Evolutionary conservation across 2,797 vertebrate genomes (phyloP), one percentile per base, ranked within the genome.

Genomic region (Adelosebastes latens): DNA sequence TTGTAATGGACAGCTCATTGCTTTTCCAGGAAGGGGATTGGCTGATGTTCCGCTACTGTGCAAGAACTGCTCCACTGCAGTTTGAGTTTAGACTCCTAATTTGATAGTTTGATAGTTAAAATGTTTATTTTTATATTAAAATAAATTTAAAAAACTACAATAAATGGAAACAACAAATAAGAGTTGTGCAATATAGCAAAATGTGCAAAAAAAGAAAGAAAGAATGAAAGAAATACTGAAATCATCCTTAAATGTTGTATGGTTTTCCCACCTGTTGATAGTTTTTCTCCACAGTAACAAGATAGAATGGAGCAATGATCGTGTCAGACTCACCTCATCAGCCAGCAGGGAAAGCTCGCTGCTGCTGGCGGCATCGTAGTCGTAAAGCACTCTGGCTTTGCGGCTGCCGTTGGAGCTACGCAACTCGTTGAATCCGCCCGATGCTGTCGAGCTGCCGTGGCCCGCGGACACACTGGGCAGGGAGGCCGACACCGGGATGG

Each of bases 291-390:
- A 16, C 14, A 14, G 8, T 32, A 8, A 62, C 36, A 14, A 16
- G 22, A 25, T 2, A 9, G 4, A 32, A 14, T 8, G 7, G n/a
- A 56, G 31, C 4, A 3, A 7, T 6, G 24, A 9, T 29, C 1
- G 4, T 12, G 22, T 27, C 20, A 11, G 24, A 46, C 96, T 94
- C 88, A 99, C 99, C 98, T 99, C 99, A 88, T 99, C 98, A 68
- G 99, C 98, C 89, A 99, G 95, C 88, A 99, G 96, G 22, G 99
- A 99, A 20, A 99, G 96, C 89, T 99, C 98, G 71, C 95, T 98
- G 95, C 98, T 99, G 91, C 98, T 97, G n/a, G 97, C 97, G 5
- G 99, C 98, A 60, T 99, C 99, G 9, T 99, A 99, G 93, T 99
- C 99, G 66, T 99, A 99, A 3, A 99, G 97, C 75, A 99, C 98